Conservation (phyloP, 1,140 invertebrate species). For the Myzus persicae region DNA sequence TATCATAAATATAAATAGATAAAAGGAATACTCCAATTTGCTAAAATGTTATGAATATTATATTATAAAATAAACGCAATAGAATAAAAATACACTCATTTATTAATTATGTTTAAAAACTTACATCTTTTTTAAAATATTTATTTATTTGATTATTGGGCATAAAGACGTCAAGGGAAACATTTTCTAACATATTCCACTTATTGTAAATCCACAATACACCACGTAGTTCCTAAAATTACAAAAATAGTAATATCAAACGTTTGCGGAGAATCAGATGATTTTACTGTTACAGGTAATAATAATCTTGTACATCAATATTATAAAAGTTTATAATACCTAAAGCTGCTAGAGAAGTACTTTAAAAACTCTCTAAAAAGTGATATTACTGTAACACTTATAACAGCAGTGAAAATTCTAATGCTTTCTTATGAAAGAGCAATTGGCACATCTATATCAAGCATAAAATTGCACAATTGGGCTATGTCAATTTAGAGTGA, state of each 20-base stretch:
- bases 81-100: neutral
- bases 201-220: slow-evolving; percentile 52
- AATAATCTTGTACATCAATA: too few relatives aligned
- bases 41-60: neutral
- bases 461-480: too few relatives aligned
- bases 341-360: too few relatives aligned
- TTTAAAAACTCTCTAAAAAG: too few relatives aligned
- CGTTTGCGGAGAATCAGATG: too few relatives aligned
- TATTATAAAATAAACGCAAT: neutral
- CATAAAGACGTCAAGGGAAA: slow-evolving; percentile 37
- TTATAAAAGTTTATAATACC: too few relatives aligned
- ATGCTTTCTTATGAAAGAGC: too few relatives aligned
- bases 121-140: slow-evolving; percentile 45
- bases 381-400: too few relatives aligned
- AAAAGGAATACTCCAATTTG: slow-evolving; percentile 39
- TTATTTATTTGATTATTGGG: slow-evolving; percentile 30
- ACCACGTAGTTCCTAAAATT: slow-evolving; percentile 23
- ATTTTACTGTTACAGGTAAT: too few relatives aligned
- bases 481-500: too few relatives aligned
- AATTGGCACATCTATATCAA: too few relatives aligned
- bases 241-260: neutral
- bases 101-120: neutral
- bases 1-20: slow-evolving; percentile 45
- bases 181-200: slow-evolving; percentile 29
- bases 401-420: too few relatives aligned